phyloP scores from a whole-genome alignment of 2,113 vertebrate genomes.

The Plecotus auritus region DNA sequence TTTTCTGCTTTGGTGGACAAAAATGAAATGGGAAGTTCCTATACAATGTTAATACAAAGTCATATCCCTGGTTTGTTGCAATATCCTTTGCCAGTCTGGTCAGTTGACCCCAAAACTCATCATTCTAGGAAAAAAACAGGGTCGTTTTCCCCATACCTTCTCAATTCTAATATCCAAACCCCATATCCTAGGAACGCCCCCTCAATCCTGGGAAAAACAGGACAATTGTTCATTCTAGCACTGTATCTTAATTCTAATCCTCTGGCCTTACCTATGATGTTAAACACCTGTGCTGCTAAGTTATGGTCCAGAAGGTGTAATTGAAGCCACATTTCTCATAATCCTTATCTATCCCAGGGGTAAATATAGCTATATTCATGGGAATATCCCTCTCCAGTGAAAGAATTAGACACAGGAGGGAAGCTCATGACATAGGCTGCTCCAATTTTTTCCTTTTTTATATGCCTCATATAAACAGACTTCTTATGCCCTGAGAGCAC shows the following conservation, averaged over 20 bases:
- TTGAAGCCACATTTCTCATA: neutral
- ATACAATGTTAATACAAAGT: neutral
- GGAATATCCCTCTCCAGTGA: neutral
- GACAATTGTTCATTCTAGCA: neutral
- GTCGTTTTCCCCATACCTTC: neutral
- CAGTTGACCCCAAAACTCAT: neutral
- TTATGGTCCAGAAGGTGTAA: neutral
- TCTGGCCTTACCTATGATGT: neutral
- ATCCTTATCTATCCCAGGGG: neutral
- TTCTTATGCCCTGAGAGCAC: neutral
- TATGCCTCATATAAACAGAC: neutral
- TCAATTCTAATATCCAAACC: neutral
- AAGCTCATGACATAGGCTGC: neutral
- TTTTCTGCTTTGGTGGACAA: neutral
- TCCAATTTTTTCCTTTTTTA: neutral
- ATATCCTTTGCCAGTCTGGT: neutral
- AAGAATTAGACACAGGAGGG: neutral
- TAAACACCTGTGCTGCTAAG: neutral
- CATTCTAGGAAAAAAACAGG: neutral
- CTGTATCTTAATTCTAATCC: neutral
- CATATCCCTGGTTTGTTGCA: neutral
- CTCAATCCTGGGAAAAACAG: neutral
- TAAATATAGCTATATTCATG: neutral
- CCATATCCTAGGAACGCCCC: neutral
- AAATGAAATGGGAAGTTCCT: neutral